Percentiles rank a stretch among this genome's conserved stretches.
These are phyloP conservation scores for Diarsia dahlii DNA, from an alignment of 2,888 invertebrate species.

Conservation along the genomic window DNA sequence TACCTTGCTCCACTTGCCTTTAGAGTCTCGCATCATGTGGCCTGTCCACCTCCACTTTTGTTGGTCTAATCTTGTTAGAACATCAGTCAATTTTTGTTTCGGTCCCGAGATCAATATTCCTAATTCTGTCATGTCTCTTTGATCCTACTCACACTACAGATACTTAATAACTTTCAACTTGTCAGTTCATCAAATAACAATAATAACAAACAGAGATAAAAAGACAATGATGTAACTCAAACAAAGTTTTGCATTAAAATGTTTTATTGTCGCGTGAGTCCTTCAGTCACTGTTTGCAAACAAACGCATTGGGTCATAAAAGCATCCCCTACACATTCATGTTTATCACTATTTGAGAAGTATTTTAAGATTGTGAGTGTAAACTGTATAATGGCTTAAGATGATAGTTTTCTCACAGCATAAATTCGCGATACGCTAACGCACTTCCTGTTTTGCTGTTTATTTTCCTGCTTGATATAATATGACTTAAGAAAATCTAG, in stretches of 20 bases:
- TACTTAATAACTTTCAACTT: background rate
- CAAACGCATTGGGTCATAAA: conserved; percentile 13
- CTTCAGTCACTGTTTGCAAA: conserved; percentile 16
- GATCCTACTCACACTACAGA: too few relatives aligned
- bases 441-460: background rate
- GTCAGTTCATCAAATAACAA: background rate
- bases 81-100: too few relatives aligned
- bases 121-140: too few relatives aligned
- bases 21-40: too few relatives aligned
- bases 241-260: conserved; percentile 33
- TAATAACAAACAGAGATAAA: background rate
- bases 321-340: background rate
- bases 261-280: conserved; percentile 15
- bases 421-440: background rate
- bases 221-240: background rate
- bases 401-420: background rate
- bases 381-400: background rate
- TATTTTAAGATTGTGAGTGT: background rate
- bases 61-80: too few relatives aligned
- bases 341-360: conserved; percentile 1
- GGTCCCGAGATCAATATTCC: too few relatives aligned
- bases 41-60: too few relatives aligned
- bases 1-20: too few relatives aligned
- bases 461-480: background rate
- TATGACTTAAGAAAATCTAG: too few relatives aligned